Conservation (phyloP, 2,797 vertebrate genomes). For the Rhinatrema bivittatum region DNA sequence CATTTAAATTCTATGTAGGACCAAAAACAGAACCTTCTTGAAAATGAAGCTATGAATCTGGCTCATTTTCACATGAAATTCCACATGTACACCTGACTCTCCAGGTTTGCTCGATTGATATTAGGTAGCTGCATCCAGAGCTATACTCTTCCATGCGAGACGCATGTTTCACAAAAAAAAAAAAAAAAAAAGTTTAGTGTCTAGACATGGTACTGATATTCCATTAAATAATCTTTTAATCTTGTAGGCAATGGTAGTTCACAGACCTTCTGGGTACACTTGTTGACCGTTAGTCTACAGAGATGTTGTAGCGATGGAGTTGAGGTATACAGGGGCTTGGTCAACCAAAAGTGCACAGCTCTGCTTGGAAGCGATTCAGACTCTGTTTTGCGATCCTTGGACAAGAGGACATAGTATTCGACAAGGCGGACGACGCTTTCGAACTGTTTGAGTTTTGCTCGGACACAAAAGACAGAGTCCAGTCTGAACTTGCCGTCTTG, state of each 20-base stretch:
- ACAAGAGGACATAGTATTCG: constrained; percentile 86
- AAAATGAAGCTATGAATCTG: too few species aligned
- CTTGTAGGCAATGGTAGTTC: constrained; percentile 83
- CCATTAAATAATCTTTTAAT: constrained; percentile 85
- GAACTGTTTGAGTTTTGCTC: constrained; percentile 85
- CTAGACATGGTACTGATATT: constrained; percentile 87
- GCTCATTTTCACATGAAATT: constrained; percentile 30
- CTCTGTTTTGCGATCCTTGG: constrained; percentile 59
- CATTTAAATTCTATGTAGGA: too few species aligned
- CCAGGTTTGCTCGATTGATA: constrained; percentile 39
- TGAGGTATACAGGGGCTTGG: constrained; percentile 73
- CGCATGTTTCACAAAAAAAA: constrained; percentile 35
- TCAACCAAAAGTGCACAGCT: constrained; percentile 87
- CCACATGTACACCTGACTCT: constrained; percentile 20
- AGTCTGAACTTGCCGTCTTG: constrained; percentile 89
- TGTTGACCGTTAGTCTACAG: constrained; percentile 85
- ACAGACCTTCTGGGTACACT: constrained; percentile 64
- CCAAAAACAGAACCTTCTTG: too few species aligned
- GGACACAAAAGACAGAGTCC: constrained; percentile 88
- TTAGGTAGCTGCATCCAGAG: constrained; percentile 44
- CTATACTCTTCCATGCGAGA: constrained; percentile 20
- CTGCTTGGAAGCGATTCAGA: constrained; percentile 64
- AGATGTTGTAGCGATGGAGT: constrained; percentile 79
- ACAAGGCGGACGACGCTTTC: constrained; percentile 92
- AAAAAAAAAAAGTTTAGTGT: constrained; percentile 34